Evolutionary conservation across 2,797 vertebrate genomes (phyloP).

Genomic region (Hylomyscus alleni): DNA sequence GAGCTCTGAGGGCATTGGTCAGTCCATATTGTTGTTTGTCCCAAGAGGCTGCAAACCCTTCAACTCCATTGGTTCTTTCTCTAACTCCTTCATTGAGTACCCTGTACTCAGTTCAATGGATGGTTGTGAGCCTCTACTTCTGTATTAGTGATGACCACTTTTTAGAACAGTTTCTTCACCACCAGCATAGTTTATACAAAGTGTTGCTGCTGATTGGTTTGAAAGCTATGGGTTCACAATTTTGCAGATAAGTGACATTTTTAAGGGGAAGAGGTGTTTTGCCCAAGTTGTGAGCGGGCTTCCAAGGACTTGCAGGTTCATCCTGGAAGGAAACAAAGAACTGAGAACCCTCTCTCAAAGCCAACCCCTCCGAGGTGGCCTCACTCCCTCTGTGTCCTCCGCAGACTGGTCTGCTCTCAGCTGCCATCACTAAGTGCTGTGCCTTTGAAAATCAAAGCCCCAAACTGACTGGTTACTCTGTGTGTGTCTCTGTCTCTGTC

Average conservation of each 20-base stretch:
- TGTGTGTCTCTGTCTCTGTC: not conserved
- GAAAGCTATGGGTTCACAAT: constrained; percentile 64
- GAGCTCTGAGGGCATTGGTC: too few relatives aligned
- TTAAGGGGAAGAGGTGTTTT: constrained; percentile 44
- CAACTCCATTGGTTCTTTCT: too few relatives aligned
- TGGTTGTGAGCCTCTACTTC: too few relatives aligned
- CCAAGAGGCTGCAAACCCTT: too few relatives aligned
- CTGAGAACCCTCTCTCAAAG: too few relatives aligned
- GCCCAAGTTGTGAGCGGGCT: not conserved
- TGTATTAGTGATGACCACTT: too few relatives aligned
- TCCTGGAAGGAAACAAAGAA: not conserved
- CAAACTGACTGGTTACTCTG: not conserved
- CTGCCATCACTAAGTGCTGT: rapidly evolving
- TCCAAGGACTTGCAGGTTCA: rapidly evolving
- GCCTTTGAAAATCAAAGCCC: not conserved
- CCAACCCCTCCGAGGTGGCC: not conserved
- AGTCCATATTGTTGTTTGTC: too few relatives aligned
- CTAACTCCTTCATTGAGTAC: too few relatives aligned
- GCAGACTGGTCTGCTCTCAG: not conserved
- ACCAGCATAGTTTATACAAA: constrained; percentile 33
- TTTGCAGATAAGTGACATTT: constrained; percentile 72
- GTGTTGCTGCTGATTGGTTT: constrained; percentile 36
- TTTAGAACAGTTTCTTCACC: not conserved
- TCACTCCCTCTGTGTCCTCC: not conserved
- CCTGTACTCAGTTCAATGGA: too few relatives aligned